phyloP scores from a whole-genome alignment of 2,113 vertebrate genomes.

The Oriolus oriolus region DNA sequence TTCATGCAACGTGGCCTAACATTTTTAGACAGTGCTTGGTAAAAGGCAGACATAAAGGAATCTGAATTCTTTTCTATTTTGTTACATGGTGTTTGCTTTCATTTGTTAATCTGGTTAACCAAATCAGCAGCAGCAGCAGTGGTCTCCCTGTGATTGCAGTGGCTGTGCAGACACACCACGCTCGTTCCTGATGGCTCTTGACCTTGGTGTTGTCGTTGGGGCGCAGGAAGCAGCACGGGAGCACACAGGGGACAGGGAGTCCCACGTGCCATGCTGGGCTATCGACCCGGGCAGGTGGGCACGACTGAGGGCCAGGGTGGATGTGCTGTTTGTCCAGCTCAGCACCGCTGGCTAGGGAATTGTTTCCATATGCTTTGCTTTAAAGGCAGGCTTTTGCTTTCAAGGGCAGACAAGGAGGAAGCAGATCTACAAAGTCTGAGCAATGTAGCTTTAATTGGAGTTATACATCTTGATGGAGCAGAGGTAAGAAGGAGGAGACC shows the following conservation, averaged over 20 bases:
- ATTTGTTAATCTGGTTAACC: neutral
- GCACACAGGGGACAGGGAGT: neutral
- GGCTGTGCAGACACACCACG: rapidly evolving
- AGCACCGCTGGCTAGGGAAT: neutral
- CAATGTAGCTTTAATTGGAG: slow-evolving; percentile 27
- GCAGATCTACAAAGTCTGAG: neutral
- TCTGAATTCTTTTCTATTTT: neutral
- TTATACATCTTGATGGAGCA: neutral
- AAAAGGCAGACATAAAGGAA: neutral
- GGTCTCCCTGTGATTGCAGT: neutral
- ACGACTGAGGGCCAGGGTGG: rapidly evolving
- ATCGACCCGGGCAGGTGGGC: neutral
- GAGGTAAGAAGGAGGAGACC: slow-evolving; percentile 44
- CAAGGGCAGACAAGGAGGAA: slow-evolving; percentile 48
- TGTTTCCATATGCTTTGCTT: neutral
- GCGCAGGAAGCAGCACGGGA: neutral
- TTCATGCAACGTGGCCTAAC: rapidly evolving
- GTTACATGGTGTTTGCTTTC: neutral
- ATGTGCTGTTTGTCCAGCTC: neutral
- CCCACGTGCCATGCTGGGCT: rapidly evolving
- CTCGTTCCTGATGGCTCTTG: rapidly evolving
- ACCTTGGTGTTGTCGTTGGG: neutral
- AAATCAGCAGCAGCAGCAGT: rapidly evolving
- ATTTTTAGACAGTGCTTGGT: neutral
- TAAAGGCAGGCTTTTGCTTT: neutral